Evolutionary conservation across 2,797 vertebrate genomes (phyloP), one percentile per base, ranked within the genome.

Genomic region (Eurystomus glaucurus): DNA sequence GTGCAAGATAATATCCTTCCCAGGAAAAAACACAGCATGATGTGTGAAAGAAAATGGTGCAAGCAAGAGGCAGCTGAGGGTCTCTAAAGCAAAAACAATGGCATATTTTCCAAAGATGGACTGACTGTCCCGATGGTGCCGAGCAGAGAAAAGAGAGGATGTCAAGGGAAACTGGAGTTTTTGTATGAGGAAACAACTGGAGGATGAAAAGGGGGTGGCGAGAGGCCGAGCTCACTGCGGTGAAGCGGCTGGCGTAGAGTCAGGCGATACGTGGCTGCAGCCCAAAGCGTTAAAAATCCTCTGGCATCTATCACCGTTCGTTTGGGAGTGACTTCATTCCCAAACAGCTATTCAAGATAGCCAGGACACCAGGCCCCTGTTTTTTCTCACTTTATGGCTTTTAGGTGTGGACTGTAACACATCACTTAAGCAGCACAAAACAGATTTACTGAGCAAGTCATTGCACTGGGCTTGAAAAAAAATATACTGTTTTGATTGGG

Each of bases 401-500:
- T 97, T 95, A 93, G 93, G 82, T 93, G 91, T 96, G 95, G 90
- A 91, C 90, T 94, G 45, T 85, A 93, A 95, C 88, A 90, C 86
- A 68, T 93, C 62, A 9, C 85, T 88, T 62, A 28, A 64, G 51
- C 41, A 50, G 77, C 88, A 75, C 82, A 94, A 95, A 96, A 66
- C 83, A 94, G 80, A 91, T 93, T 94, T 81, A 92, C 78, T 88
- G 90, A 79, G 22, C 74, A 65, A 92, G 64, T 61, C 43, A 33
- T 54, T 68, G 75, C 83, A 17, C 50, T 58, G 57, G 62, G 29
- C 46, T 88, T 85, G 65, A 61, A 86, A 94, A 92, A 93, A 94
- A 69, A 18, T 3, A 57, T 11, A 85, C 45, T 96, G 91, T 93
- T 97, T 97, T 90, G 71, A 29, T 95, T 95, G 92, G 75, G 80